A percentile compares a stretch with the other conserved stretches of the same genome.
phyloP scores from a whole-genome alignment of 1,140 invertebrate species.

The Cardiocondyla obscurior region DNA sequence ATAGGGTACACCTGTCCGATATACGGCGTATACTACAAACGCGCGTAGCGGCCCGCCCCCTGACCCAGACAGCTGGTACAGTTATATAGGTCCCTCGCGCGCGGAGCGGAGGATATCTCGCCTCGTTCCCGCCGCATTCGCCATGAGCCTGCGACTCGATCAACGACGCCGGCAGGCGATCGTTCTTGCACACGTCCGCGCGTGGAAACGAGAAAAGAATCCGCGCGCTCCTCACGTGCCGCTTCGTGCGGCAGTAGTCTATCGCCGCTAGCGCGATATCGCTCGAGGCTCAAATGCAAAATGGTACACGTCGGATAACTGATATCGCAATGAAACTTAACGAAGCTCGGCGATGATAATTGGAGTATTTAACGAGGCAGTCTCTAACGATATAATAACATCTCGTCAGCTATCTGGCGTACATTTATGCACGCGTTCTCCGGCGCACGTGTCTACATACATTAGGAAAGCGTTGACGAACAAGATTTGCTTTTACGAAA shows the following conservation, averaged over 20 bases:
- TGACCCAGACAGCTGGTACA: constrained; percentile 86
- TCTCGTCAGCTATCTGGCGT: neutral
- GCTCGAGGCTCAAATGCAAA: neutral
- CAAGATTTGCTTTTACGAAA: neutral
- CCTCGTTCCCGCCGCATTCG: constrained; percentile 68
- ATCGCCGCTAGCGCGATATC: neutral
- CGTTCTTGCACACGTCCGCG: neutral
- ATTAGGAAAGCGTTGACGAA: neutral
- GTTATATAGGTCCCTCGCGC: constrained; percentile 83
- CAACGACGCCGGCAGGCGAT: constrained; percentile 22
- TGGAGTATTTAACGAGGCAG: neutral
- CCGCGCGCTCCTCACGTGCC: neutral
- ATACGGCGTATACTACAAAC: constrained; percentile 83
- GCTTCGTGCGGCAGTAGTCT: neutral
- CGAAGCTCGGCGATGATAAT: neutral
- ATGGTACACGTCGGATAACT: neutral
- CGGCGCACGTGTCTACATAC: neutral
- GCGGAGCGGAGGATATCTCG: constrained; percentile 69
- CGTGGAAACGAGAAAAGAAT: neutral
- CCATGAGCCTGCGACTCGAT: constrained; percentile 57
- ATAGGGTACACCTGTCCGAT: constrained; percentile 86
- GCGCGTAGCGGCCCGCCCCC: constrained; percentile 83
- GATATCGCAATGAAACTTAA: neutral
- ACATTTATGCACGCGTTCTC: neutral
- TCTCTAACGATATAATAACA: neutral